Evolutionary conservation across 2,797 vertebrate species (phyloP).

Genomic region (Buphagus erythrorhynchus): DNA sequence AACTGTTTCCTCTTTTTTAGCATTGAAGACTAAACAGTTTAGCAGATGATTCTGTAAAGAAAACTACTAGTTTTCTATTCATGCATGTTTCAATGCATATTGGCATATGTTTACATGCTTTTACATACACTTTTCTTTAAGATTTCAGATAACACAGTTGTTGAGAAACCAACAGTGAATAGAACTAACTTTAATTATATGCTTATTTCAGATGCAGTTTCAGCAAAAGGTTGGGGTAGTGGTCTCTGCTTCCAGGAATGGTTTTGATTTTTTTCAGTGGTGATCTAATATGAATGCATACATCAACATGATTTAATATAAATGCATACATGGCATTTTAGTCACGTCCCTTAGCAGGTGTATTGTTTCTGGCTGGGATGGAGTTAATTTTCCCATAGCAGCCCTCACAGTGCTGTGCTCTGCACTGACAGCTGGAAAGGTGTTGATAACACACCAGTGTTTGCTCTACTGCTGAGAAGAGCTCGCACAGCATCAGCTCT

Average conservation of each 20-base stretch:
- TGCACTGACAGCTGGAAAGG: background rate
- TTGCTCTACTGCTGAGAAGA: background rate
- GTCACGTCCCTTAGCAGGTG: background rate
- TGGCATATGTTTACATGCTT: background rate
- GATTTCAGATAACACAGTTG: background rate
- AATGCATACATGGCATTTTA: background rate
- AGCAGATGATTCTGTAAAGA: background rate
- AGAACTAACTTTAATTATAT: background rate
- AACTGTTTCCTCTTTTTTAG: background rate
- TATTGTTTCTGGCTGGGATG: background rate
- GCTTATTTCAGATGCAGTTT: background rate
- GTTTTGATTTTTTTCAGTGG: background rate
- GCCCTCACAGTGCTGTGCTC: background rate
- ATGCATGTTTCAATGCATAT: background rate
- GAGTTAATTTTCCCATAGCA: background rate
- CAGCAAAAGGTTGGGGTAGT: background rate
- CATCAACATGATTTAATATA: background rate
- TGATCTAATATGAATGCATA: background rate
- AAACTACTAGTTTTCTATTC: background rate
- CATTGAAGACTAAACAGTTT: background rate
- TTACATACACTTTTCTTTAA: background rate
- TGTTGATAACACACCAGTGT: background rate
- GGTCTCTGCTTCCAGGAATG: background rate
- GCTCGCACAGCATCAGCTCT: accelerated
- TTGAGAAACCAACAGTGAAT: background rate